A percentile compares a stretch with the other conserved stretches of the same genome.
Evolutionary conservation across 2,888 invertebrate genomes (phyloP).

Genomic region (Ctena decussata): DNA sequence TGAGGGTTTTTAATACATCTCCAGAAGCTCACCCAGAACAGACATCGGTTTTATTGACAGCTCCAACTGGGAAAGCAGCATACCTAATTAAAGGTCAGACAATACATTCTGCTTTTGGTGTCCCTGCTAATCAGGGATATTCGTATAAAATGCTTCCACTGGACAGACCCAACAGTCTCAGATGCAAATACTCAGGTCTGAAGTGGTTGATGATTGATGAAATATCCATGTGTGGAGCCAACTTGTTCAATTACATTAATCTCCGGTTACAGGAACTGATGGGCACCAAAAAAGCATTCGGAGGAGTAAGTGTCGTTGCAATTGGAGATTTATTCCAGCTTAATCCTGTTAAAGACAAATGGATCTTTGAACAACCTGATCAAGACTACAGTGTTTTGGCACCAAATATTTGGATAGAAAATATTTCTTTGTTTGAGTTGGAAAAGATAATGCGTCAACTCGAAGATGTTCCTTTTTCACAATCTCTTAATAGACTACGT

Average conservation of each 20-base stretch:
- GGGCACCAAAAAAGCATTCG: not conserved
- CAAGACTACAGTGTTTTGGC: not conserved
- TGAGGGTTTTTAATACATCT: too few species aligned
- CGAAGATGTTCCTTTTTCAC: not conserved
- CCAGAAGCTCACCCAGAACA: too few species aligned
- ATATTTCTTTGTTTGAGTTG: slow-evolving; percentile 11
- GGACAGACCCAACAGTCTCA: not conserved
- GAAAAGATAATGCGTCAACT: slow-evolving; percentile 20
- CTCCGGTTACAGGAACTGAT: not conserved
- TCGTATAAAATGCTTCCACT: not conserved
- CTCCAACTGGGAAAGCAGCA: not conserved
- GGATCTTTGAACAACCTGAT: not conserved
- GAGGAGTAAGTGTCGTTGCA: slow-evolving; percentile 2
- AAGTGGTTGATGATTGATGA: slow-evolving; percentile 8
- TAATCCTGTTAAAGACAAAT: not conserved
- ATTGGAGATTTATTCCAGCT: slow-evolving; percentile 25
- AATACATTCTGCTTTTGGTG: not conserved
- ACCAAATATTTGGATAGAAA: slow-evolving; percentile 17
- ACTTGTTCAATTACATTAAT: not conserved
- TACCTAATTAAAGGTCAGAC: not conserved
- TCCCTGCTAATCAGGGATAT: not conserved
- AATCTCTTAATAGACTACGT: not conserved
- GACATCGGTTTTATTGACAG: not conserved
- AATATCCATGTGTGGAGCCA: slow-evolving; percentile 8
- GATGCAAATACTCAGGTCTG: not conserved